These are phyloP conservation scores for Miichthys miiuy DNA, from an alignment of 2,797 vertebrate species.

Conservation along the genomic window DNA sequence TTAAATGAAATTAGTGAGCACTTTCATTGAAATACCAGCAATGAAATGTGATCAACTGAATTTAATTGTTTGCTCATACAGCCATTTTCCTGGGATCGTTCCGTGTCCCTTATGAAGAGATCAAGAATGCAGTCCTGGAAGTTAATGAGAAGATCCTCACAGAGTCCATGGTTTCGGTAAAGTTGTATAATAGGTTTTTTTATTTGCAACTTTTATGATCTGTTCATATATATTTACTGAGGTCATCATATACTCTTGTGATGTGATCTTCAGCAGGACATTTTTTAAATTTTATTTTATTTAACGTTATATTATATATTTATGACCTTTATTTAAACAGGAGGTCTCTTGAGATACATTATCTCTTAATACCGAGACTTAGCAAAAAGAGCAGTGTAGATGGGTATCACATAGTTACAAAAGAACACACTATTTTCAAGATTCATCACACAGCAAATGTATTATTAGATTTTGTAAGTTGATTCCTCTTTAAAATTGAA, in stretches of 20 bases:
- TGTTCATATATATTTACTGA: no score
- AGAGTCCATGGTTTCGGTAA: constrained; percentile 89
- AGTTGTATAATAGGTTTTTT: not conserved
- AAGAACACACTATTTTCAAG: not conserved
- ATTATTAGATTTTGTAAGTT: not conserved
- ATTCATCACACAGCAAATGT: not conserved
- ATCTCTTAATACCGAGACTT: not conserved
- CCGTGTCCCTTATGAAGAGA: constrained; percentile 90
- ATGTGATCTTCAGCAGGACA: not conserved
- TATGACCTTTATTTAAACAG: not conserved
- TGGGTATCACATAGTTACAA: no score
- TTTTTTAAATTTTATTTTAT: not conserved
- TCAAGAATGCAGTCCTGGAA: constrained; percentile 88
- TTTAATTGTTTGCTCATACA: constrained; percentile 63
- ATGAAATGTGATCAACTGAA: not conserved
- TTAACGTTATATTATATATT: no score
- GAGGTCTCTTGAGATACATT: not conserved
- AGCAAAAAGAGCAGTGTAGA: not conserved
- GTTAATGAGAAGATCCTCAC: constrained; percentile 89
- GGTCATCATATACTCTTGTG: not conserved
- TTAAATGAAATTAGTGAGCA: not conserved
- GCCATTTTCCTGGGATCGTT: constrained; percentile 92
- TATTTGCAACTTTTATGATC: not conserved
- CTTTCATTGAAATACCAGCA: not conserved
- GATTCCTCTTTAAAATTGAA: not conserved